These are phyloP conservation scores for Laothoe populi DNA, from an alignment of 2,888 invertebrate genomes.

Conservation along the genomic window DNA sequence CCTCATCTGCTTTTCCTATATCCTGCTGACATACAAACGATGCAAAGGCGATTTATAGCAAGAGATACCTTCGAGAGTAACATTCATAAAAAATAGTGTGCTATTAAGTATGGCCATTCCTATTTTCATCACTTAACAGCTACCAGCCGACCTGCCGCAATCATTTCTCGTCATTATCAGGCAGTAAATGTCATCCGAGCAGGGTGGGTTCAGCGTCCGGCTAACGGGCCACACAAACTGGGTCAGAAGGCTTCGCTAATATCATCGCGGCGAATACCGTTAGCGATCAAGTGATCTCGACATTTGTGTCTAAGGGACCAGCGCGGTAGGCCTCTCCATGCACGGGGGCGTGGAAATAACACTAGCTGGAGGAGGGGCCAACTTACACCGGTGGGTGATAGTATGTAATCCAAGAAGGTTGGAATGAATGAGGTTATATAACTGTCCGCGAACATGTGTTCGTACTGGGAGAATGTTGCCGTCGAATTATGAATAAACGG, in stretches of 20 bases:
- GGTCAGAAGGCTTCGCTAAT: slow-evolving; percentile 83
- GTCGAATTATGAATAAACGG: slow-evolving; percentile 19
- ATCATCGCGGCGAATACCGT: slow-evolving; percentile 69
- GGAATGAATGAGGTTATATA: slow-evolving; percentile 65
- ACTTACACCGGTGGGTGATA: slow-evolving; percentile 42
- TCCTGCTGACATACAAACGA: no score
- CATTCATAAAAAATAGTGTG: no score
- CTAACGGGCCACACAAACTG: slow-evolving; percentile 71
- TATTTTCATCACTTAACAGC: no score
- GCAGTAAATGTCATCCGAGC: slow-evolving; percentile 38
- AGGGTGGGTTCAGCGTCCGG: slow-evolving; percentile 71
- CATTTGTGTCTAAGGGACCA: slow-evolving; percentile 57
- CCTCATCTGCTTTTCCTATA: no score
- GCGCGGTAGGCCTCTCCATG: slow-evolving; percentile 42
- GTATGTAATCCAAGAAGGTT: slow-evolving; percentile 59
- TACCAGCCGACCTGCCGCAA: slow-evolving; percentile 20
- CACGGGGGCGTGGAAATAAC: slow-evolving; percentile 25
- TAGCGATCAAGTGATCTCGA: slow-evolving; percentile 66
- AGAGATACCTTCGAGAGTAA: not conserved
- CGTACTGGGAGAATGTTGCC: slow-evolving; percentile 27
- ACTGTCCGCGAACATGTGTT: slow-evolving; percentile 59
- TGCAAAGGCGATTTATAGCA: no score
- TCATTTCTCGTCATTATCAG: slow-evolving; percentile 27
- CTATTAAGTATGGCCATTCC: no score
- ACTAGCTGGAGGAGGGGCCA: slow-evolving; percentile 40